Conservation (phyloP, 53 echinoderm and acorn worm species). For the Apostichopus leukothele region DNA sequence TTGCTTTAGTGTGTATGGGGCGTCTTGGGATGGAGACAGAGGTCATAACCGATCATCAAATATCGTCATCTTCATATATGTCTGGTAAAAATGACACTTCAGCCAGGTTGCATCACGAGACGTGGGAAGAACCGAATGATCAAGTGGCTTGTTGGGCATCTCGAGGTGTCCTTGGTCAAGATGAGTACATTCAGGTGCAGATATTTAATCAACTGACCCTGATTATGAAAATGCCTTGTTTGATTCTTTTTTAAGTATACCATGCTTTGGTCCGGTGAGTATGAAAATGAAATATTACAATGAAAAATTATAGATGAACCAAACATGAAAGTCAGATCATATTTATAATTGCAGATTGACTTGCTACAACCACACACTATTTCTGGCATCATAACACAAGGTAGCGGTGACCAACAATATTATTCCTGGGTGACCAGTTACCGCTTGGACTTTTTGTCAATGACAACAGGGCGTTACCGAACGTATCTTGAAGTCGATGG, state of each 20-base stretch:
- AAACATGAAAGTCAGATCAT: too few species aligned
- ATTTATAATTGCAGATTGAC: constrained; percentile 58
- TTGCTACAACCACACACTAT: constrained; percentile 61
- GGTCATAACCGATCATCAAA: constrained; percentile 56
- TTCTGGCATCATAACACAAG: constrained; percentile 78
- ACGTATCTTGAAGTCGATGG: constrained; percentile 53
- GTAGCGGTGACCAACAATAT: constrained; percentile 45
- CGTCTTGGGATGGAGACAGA: constrained; percentile 86
- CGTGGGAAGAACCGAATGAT: background rate
- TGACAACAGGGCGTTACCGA: constrained; percentile 1
- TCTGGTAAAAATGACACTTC: background rate
- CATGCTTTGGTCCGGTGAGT: too few species aligned
- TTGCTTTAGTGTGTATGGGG: constrained; percentile 59
- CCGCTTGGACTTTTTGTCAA: constrained; percentile 37
- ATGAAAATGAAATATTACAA: too few species aligned
- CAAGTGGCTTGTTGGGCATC: constrained; percentile 64
- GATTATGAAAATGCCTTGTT: too few species aligned
- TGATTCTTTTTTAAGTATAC: too few species aligned
- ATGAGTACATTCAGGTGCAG: constrained; percentile 55
- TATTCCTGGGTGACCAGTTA: constrained; percentile 59
- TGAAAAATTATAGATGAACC: background rate
- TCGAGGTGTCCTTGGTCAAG: constrained; percentile 40
- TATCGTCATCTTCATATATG: constrained; percentile 53
- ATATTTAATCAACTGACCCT: too few species aligned
- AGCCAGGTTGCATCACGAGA: constrained; percentile 63